These are phyloP conservation scores for Procapra przewalskii DNA, from an alignment of 2,113 vertebrate species.

Conservation along the genomic window DNA sequence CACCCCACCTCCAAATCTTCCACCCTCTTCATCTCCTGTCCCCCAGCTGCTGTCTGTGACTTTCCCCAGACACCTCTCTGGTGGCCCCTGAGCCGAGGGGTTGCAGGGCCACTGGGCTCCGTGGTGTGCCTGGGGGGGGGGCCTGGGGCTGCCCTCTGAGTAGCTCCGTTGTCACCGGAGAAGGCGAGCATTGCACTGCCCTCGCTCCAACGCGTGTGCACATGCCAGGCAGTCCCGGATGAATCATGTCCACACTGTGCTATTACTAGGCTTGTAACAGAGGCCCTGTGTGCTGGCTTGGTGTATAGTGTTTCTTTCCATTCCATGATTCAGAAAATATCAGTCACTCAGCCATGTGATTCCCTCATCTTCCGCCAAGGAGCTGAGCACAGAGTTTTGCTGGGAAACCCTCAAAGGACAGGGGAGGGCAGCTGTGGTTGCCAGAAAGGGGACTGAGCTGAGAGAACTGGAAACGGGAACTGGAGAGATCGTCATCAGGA, in stretches of 20 bases:
- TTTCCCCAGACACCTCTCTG: background rate
- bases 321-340: conserved; percentile 44
- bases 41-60: background rate
- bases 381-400: background rate
- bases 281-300: background rate
- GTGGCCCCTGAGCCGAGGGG: no score
- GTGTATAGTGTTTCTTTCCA: conserved; percentile 33
- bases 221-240: background rate
- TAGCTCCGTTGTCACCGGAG: background rate
- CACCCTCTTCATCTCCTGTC: background rate
- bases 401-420: conserved; percentile 44
- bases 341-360: conserved; percentile 40
- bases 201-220: background rate
- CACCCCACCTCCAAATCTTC: background rate
- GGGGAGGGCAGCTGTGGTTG: background rate
- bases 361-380: conserved; percentile 18
- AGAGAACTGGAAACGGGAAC: background rate
- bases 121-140: background rate
- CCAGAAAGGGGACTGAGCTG: background rate
- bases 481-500: background rate
- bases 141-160: background rate
- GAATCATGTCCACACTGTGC: background rate
- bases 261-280: background rate
- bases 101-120: background rate
- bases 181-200: fast-evolving